Percentiles rank a stretch among this genome's conserved stretches.
These are phyloP conservation scores for Candidula unifasciata DNA, from an alignment of 2,888 invertebrate genomes.

Conservation along the genomic window DNA sequence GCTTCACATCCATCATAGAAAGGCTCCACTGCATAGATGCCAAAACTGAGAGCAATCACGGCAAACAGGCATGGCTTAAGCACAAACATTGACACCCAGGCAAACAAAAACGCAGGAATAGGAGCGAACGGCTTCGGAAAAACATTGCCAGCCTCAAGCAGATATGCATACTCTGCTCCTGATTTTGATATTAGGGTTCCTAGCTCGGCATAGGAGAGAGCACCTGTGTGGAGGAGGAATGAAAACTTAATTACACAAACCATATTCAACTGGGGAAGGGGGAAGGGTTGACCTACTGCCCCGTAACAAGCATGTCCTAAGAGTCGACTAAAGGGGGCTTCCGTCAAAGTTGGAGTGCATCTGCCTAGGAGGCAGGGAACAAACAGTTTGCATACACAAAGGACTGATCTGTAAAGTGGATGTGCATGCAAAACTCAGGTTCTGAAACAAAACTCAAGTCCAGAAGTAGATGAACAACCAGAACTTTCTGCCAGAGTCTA, in stretches of 20 bases:
- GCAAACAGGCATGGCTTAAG: constrained; percentile 78
- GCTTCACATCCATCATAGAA: constrained; percentile 71
- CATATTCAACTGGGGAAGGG: not conserved
- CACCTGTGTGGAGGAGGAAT: constrained; percentile 80
- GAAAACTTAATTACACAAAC: not conserved
- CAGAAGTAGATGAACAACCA: no score
- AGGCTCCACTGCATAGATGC: constrained; percentile 72
- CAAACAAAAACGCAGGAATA: constrained; percentile 80
- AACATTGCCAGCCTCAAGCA: constrained; percentile 64
- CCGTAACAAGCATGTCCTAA: no score
- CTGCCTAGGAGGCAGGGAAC: no score
- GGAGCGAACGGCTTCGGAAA: constrained; percentile 76
- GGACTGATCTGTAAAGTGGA: no score
- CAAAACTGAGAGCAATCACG: constrained; percentile 80
- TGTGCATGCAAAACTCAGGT: no score
- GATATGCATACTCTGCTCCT: constrained; percentile 89
- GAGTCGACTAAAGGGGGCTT: no score
- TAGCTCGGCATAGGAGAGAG: constrained; percentile 88
- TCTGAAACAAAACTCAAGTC: no score
- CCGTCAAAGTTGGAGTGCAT: no score
- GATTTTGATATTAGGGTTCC: constrained; percentile 88
- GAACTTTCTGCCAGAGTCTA: no score
- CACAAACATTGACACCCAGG: constrained; percentile 79
- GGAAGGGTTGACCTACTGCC: no score
- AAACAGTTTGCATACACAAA: no score